These are phyloP conservation scores for Neocloeon triangulifer DNA, from an alignment of 1,140 invertebrate genomes.

Conservation along the genomic window DNA sequence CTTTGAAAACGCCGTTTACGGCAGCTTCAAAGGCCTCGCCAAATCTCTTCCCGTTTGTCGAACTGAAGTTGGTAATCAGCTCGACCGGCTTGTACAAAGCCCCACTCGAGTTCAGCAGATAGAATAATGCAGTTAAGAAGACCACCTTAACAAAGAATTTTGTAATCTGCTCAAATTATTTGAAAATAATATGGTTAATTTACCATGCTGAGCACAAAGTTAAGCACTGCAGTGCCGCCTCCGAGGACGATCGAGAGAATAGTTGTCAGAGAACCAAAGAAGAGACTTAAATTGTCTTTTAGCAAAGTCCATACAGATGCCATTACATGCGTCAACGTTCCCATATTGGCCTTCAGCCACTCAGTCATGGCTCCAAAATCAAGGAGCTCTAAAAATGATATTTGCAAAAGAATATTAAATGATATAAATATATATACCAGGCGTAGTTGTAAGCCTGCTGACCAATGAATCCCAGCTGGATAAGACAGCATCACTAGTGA, in stretches of 20 bases:
- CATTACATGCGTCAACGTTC: slow-evolving; percentile 67
- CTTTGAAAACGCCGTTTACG: slow-evolving; percentile 65
- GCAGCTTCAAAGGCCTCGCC: slow-evolving; percentile 53
- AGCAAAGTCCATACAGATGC: slow-evolving; percentile 85
- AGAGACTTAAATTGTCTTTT: slow-evolving; percentile 77
- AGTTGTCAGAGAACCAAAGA: slow-evolving; percentile 65
- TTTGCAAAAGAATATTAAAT: slow-evolving; percentile 5
- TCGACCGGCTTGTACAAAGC: slow-evolving; percentile 81
- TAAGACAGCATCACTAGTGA: slow-evolving; percentile 37
- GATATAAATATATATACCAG: slow-evolving; percentile 21
- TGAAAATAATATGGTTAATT: slow-evolving; percentile 18
- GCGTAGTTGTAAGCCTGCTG: slow-evolving; percentile 44
- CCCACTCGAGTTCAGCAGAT: slow-evolving; percentile 72
- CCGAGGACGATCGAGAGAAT: slow-evolving; percentile 71
- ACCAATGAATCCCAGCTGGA: slow-evolving; percentile 47
- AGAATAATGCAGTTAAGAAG: slow-evolving; percentile 90
- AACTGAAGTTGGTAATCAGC: slow-evolving; percentile 49
- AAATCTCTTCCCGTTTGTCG: slow-evolving; percentile 36
- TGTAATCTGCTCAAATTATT: background rate
- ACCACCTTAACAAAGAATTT: slow-evolving; percentile 42
- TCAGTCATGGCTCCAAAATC: too few relatives aligned
- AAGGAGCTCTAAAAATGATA: slow-evolving; percentile 16
- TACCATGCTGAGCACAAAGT: slow-evolving; percentile 79
- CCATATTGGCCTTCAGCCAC: slow-evolving; percentile 65
- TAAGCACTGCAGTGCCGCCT: slow-evolving; percentile 80